phyloP scores from a whole-genome alignment of 2,113 vertebrate genomes.

The Peromyscus californicus region DNA sequence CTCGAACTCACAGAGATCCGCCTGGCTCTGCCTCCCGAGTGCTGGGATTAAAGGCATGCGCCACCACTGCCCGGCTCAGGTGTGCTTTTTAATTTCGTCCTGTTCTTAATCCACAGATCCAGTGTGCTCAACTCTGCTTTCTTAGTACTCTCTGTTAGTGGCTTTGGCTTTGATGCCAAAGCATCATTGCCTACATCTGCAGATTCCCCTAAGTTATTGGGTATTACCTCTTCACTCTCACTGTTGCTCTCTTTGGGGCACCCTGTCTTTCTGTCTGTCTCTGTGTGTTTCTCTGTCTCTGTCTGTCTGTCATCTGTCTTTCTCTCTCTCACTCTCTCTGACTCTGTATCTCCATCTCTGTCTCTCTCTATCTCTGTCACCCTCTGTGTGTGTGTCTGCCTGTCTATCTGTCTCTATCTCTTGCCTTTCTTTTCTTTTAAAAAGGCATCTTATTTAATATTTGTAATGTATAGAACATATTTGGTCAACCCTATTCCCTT shows the following conservation, averaged over 20 bases:
- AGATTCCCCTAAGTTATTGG: not conserved
- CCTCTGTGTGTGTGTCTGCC: too few species aligned
- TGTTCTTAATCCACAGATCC: not conserved
- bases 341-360: not conserved
- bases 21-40: too few species aligned
- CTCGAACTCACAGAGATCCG: too few species aligned
- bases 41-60: too few species aligned
- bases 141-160: constrained; percentile 30
- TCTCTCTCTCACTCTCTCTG: not conserved
- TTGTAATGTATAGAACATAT: not conserved
- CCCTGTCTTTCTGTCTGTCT: not conserved
- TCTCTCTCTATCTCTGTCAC: too few species aligned
- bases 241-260: too few species aligned
- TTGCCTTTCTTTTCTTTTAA: not conserved
- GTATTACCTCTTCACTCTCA: not conserved
- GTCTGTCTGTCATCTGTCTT: not conserved
- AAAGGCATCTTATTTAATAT: not conserved
- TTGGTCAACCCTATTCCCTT: not conserved
- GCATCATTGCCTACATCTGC: not conserved
- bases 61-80: too few species aligned
- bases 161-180: constrained; percentile 3
- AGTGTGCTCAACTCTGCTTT: not conserved
- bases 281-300: not conserved
- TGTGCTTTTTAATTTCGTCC: not conserved
- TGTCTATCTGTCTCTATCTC: too few species aligned